These are phyloP conservation scores for Harlomillsia oculata DNA, from an alignment of 1,140 invertebrate genomes.

Conservation along the genomic window DNA sequence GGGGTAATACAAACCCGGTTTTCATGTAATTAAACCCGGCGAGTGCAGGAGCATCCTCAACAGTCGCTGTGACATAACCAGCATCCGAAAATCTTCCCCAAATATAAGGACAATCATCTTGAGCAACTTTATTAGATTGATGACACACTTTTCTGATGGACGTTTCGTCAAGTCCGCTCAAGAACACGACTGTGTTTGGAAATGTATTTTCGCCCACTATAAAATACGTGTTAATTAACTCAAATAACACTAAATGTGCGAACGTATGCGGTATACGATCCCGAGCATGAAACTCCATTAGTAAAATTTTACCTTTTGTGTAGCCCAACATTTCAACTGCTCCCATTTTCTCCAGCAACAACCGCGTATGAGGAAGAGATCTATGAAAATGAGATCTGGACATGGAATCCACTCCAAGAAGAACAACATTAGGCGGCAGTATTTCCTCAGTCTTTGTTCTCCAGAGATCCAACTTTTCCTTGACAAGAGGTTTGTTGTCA, in stretches of 20 bases:
- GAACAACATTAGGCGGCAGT: slow-evolving; percentile 22
- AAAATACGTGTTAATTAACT: no score
- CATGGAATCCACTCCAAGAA: slow-evolving; percentile 30
- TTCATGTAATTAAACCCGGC: slow-evolving; percentile 14
- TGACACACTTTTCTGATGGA: background rate
- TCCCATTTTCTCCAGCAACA: slow-evolving; percentile 21
- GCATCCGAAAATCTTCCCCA: slow-evolving; percentile 10
- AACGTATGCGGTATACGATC: no score
- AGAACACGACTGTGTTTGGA: no score
- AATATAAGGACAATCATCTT: slow-evolving; percentile 15
- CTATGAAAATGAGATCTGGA: slow-evolving; percentile 27
- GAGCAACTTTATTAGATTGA: background rate
- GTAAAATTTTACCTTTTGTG: slow-evolving; percentile 30
- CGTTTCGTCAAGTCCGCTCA: background rate
- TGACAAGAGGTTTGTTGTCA: slow-evolving; percentile 1
- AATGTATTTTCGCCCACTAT: no score
- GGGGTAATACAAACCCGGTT: slow-evolving; percentile 9
- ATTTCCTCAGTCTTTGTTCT: background rate
- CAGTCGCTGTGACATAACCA: slow-evolving; percentile 2
- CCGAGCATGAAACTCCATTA: no score
- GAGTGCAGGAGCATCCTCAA: slow-evolving; percentile 11
- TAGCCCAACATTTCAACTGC: slow-evolving; percentile 34
- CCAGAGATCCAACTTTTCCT: slow-evolving; percentile 29
- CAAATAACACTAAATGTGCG: no score
- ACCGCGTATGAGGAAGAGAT: slow-evolving; percentile 25